These are phyloP conservation scores for Drosophila recens DNA, from an alignment of 2,888 invertebrate genomes.

Conservation along the genomic window DNA sequence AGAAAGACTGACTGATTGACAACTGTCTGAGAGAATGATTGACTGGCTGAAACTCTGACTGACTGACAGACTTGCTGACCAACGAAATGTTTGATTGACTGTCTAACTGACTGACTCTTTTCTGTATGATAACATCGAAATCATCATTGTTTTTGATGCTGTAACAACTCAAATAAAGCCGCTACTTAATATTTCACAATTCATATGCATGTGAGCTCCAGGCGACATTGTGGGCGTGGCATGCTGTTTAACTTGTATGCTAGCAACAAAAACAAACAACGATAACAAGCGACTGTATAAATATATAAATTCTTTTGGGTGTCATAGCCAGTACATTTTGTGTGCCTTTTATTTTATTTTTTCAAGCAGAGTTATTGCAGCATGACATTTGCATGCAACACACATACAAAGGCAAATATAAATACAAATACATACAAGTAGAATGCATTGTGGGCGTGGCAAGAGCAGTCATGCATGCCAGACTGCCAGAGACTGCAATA, in stretches of 20 bases:
- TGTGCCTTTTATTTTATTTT: constrained; percentile 19
- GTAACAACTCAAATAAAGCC: constrained; percentile 10
- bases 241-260: constrained; percentile 10
- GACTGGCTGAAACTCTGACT: background rate
- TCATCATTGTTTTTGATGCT: background rate
- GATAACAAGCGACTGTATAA: constrained; percentile 19
- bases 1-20: background rate
- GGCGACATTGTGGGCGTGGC: constrained; percentile 18
- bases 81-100: background rate
- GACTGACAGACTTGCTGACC: background rate
- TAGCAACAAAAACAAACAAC: constrained; percentile 3
- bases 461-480: constrained; percentile 29
- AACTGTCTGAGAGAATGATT: background rate
- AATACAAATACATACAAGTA: constrained; percentile 24
- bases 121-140: constrained; percentile 2
- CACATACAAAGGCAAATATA: constrained; percentile 17
- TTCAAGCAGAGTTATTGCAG: constrained; percentile 21
- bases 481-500: background rate
- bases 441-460: constrained; percentile 37
- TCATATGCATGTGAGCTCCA: background rate
- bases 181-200: constrained; percentile 24
- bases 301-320: constrained; percentile 18
- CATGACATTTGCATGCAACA: constrained; percentile 12
- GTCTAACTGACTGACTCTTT: background rate
- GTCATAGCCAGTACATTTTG: constrained; percentile 19